These are phyloP conservation scores for Volucella inflata DNA, from an alignment of 2,888 invertebrate genomes.

Conservation along the genomic window DNA sequence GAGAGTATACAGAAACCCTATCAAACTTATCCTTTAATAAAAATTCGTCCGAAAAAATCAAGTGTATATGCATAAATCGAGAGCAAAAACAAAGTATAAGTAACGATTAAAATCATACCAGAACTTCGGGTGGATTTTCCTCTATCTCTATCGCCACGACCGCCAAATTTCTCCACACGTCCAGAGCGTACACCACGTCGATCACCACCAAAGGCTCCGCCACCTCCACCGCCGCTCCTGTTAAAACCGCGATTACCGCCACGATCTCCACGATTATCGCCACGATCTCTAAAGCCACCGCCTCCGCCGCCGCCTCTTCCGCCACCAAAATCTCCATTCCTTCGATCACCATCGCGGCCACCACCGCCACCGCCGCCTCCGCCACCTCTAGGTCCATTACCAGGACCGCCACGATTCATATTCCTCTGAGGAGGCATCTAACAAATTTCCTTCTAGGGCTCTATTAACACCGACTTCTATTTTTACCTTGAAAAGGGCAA, in stretches of 20 bases:
- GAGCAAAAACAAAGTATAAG: no score
- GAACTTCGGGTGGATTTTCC: conserved; percentile 52
- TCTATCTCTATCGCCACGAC: conserved; percentile 58
- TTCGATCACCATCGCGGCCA: conserved; percentile 49
- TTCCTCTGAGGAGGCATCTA: conserved; percentile 73
- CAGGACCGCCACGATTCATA: conserved; percentile 66
- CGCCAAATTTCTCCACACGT: conserved; percentile 77
- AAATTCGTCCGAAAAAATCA: no score
- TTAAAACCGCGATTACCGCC: conserved; percentile 48
- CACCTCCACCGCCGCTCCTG: conserved; percentile 53
- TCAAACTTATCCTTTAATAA: no score
- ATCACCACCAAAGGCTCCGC: conserved; percentile 70
- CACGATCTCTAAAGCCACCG: conserved; percentile 60
- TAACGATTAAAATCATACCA: conserved; percentile 22
- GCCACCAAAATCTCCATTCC: conserved; percentile 38
- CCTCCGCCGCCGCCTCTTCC: conserved; percentile 53
- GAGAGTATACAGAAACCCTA: no score
- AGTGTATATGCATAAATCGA: no score
- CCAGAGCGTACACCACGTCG: conserved; percentile 79
- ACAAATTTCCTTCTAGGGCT: conserved; percentile 31
- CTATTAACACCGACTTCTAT: conserved; percentile 23
- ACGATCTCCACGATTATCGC: conserved; percentile 58
- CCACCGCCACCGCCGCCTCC: conserved; percentile 27
- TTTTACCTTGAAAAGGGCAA: conserved; percentile 20
- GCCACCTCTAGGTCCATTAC: conserved; percentile 42